Base-by-base conservation (phyloP, 1,140 invertebrate species). In the Camponotus floridanus region DNA sequence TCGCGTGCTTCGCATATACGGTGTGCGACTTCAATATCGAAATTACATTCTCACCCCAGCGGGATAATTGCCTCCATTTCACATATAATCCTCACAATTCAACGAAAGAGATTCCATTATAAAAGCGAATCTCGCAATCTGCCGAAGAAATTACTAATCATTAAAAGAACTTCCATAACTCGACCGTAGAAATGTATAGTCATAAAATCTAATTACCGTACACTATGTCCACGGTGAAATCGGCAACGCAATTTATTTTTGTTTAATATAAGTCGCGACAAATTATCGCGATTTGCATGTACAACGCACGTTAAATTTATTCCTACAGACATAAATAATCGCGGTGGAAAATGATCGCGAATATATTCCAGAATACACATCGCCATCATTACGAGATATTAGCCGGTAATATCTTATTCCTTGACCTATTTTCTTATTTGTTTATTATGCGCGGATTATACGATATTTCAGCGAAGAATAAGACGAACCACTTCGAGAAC, bases 71-170 rank as follows among this genome's bases (percentile, higher is more conserved):
- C 68, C 68, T 83, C 31, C 68, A 48, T 61, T 83, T 83, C 55
- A 45, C 39, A 73, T 74, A 74, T 83, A 74, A 74, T 83, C 68
- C 79, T 55, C n/a, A 83, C 68, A 83, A 83, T 83, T 83, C 79
- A 83, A 26, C 67, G 26, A 74, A 83, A 83, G 79, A 83, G 39
- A 74, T 74, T 83, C 79, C 55, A 74, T 64, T 73, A 83, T n/a
- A 45, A 83, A 76, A 57, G 83, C 33, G 26, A 31, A 80, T 55
- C 48, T 62, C 33, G 83, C 73, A 59, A 79, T 55, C 62, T 26
- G 59, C 68, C 21, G 68, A 83, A 83, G 79, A 83, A 73, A 83
- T 83, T 83, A 73, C 79, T 33, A 74, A 83, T 83, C 79, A 62
- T 83, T 74, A 83, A 83, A 83, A 74, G 68, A 83, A 74, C 67